A percentile compares a stretch with the other conserved stretches of the same genome.
These are phyloP conservation scores for Cairina moschata DNA, from an alignment of 2,113 vertebrate genomes.

Conservation along the genomic window DNA sequence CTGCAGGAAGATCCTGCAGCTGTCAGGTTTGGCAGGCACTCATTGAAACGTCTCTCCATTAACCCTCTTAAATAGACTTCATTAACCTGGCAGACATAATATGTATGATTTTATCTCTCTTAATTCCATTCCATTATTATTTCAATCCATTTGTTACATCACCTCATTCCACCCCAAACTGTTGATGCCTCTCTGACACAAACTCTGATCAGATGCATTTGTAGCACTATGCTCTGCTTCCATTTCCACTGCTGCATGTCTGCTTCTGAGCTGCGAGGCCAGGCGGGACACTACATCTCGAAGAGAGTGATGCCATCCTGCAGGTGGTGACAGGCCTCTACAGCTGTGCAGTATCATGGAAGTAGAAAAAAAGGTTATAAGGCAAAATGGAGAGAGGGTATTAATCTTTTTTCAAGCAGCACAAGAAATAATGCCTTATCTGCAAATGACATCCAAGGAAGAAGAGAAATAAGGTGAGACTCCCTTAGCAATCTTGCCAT, in stretches of 20 bases:
- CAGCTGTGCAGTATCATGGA: accelerated
- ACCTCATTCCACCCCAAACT: background rate
- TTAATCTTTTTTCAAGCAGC: background rate
- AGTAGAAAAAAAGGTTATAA: background rate
- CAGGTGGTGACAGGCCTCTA: no score
- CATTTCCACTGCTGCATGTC: background rate
- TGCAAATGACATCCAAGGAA: background rate
- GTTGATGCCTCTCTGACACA: background rate
- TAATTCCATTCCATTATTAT: background rate
- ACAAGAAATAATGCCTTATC: background rate
- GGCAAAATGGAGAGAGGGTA: accelerated
- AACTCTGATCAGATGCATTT: background rate
- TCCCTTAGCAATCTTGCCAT: background rate
- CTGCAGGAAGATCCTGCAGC: background rate
- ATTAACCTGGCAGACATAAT: background rate
- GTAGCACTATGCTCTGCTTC: background rate
- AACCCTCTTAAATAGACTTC: background rate
- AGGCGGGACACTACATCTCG: accelerated
- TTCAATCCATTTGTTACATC: background rate
- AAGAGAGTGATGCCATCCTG: background rate
- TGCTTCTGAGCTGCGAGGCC: background rate
- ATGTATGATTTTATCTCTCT: background rate
- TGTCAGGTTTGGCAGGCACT: background rate
- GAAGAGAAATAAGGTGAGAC: background rate
- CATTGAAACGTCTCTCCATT: background rate